Conservation (phyloP, 2,797 vertebrate genomes). For the Gymnoscopelus braueri region DNA sequence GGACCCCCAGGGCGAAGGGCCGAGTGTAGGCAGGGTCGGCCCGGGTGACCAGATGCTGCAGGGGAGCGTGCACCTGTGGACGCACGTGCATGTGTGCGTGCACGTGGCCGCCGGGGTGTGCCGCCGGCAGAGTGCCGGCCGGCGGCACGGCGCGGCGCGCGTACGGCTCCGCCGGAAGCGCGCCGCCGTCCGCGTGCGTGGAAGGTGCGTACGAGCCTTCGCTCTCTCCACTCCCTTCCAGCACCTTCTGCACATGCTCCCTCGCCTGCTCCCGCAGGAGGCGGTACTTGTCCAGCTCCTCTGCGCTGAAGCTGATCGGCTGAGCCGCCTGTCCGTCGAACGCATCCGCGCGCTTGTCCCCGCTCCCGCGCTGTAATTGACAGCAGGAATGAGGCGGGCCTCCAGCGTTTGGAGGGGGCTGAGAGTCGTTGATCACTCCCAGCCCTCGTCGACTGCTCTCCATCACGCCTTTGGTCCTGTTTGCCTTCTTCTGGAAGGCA, state of each 20-base stretch:
- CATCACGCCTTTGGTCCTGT: constrained; percentile 58
- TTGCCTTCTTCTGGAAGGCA: constrained; percentile 73
- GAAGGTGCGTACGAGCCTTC: constrained; percentile 29
- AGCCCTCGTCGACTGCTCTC: constrained; percentile 64
- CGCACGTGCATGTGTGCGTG: too few species aligned
- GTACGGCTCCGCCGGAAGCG: background rate
- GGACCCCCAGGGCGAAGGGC: constrained; percentile 68
- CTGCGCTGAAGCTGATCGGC: constrained; percentile 92
- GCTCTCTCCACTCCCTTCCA: constrained; percentile 83
- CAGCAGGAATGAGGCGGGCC: constrained; percentile 47
- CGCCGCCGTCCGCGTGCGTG: constrained; percentile 25
- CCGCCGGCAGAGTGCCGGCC: too few species aligned
- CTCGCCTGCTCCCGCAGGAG: constrained; percentile 94
- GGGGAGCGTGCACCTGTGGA: too few species aligned
- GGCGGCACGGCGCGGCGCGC: background rate
- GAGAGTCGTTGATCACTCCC: constrained; percentile 14
- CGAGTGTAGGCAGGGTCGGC: constrained; percentile 42
- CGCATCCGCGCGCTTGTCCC: constrained; percentile 62
- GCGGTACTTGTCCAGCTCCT: constrained; percentile 97
- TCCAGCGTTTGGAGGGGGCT: constrained; percentile 52
- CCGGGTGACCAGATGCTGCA: too few species aligned
- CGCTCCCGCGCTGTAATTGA: constrained; percentile 45
- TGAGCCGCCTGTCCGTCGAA: constrained; percentile 76
- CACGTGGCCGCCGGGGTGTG: too few species aligned
- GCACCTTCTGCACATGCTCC: constrained; percentile 96